A percentile compares a stretch with the other conserved stretches of the same genome.
These are phyloP conservation scores for Plemyria rubiginata DNA, from an alignment of 2,888 invertebrate genomes.

Conservation along the genomic window DNA sequence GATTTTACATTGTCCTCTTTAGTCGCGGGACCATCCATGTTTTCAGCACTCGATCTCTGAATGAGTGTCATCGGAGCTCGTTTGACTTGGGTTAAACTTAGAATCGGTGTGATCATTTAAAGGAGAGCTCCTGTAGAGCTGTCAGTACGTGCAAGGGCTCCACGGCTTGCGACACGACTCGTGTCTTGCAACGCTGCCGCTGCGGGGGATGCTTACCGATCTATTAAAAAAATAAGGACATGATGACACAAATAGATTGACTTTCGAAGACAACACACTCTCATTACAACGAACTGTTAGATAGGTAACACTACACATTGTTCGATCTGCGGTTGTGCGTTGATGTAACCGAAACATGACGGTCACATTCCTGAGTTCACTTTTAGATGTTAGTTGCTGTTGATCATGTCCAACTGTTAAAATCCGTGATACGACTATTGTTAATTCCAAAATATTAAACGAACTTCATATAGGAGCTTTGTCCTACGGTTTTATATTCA, in stretches of 20 bases:
- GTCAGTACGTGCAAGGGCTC: conserved; percentile 77
- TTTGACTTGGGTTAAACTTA: conserved; percentile 43
- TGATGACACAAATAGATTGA: conserved; percentile 83
- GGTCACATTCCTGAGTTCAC: conserved; percentile 78
- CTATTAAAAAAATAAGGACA: conserved; percentile 85
- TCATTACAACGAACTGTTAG: conserved; percentile 63
- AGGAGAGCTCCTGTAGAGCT: conserved; percentile 42
- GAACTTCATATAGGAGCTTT: conserved; percentile 50
- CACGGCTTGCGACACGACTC: conserved; percentile 72
- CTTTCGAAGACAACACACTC: conserved; percentile 66
- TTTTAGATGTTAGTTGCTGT: conserved; percentile 76
- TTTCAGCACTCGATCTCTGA: conserved; percentile 59
- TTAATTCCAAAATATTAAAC: conserved; percentile 43
- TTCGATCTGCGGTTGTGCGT: conserved; percentile 61
- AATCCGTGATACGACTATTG: conserved; percentile 44
- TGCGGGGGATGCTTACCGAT: conserved; percentile 82
- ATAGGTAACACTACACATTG: conserved; percentile 66
- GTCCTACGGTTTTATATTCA: conserved; percentile 60
- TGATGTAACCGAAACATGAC: conserved; percentile 84
- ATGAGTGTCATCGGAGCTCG: conserved; percentile 73
- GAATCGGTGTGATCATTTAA: conserved; percentile 42
- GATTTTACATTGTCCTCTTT: conserved; percentile 80
- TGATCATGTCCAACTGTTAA: conserved; percentile 48
- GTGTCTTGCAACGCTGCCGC: conserved; percentile 72
- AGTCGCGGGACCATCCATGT: conserved; percentile 66